phyloP scores from a whole-genome alignment of 1,140 invertebrate species.

The Campoletis sonorensis region DNA sequence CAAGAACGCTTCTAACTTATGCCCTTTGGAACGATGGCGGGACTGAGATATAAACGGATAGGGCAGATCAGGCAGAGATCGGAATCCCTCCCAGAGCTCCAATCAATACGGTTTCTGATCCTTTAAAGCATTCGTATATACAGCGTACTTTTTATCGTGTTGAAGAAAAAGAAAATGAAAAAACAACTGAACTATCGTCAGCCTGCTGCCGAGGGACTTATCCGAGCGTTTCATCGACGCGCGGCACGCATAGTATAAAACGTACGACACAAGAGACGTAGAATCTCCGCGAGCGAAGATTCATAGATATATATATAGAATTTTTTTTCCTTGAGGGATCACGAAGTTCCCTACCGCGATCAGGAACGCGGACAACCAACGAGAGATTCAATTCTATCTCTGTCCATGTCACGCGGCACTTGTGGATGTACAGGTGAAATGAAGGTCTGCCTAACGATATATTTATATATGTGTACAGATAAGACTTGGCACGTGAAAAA shows the following conservation, averaged over 20 bases:
- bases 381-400: conserved; percentile 4
- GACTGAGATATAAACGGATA: not conserved
- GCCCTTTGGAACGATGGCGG: not conserved
- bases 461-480: not conserved
- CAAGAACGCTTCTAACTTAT: not conserved
- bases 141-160: not conserved
- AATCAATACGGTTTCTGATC: conserved; percentile 42
- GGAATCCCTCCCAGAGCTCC: conserved; percentile 29
- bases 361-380: conserved; percentile 11
- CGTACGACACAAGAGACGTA: conserved; percentile 51
- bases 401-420: conserved; percentile 13
- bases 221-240: conserved; percentile 54
- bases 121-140: not conserved
- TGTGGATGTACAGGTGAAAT: conserved; percentile 7
- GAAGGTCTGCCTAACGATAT: not conserved
- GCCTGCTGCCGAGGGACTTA: conserved; percentile 47
- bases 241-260: conserved; percentile 30
- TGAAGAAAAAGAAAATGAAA: not conserved
- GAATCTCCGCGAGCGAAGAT: conserved; percentile 36
- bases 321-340: not conserved
- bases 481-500: not conserved
- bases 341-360: conserved; percentile 32
- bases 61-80: conserved; percentile 21
- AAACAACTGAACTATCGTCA: conserved; percentile 34
- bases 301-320: not conserved